Evolutionary conservation across 2,797 vertebrate genomes (phyloP), one percentile per base, ranked within the genome.

Genomic region (Gouania willdenowi): DNA sequence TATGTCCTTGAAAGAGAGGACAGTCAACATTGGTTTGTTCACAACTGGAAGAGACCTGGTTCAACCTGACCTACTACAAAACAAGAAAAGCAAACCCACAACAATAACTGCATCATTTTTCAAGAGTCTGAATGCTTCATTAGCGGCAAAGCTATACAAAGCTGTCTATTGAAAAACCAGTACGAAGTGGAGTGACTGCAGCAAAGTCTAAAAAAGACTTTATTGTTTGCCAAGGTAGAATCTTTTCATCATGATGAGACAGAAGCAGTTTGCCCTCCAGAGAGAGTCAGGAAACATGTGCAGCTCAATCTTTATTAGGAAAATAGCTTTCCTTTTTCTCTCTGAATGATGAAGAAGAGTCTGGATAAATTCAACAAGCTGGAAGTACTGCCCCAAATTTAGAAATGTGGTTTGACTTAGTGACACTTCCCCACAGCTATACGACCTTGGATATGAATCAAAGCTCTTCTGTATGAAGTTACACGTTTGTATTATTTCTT

Each of bases 221-320:
- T 10, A 47, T 71, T 61, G 66, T 82, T 60, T 62, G 55, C 65
- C 49, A 72, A 74, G 68, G 71, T 61, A 71, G 53, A 43, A 54
- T 75, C 71, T 76, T 79, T 80, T 80, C 64, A 75, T 78, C 36
- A 19, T 41, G n/a, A n/a, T n/a, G 35, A 26, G 51, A 30, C 38
- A 61, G 52, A 46, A 21, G 52, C 45, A 51, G 29, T 45, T 33
- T 62, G 57, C 55, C 58, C 64, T 76, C 51, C 51, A 58, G 66
- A 61, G 66, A 61, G 51, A 53, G 27, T 35, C 5, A 4, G 30
- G 38, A 62, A 71, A 49, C 76, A 68, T 65, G 20, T 32, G 26
- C 40, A 24, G 25, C 49, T 46, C 35, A 30, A 13, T 70, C 59
- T 73, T 52, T 62, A 69, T 57, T 49, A 33, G 24, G 30, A 71